Percentiles rank a stretch among this genome's conserved stretches.
Evolutionary conservation across 1,140 invertebrate genomes (phyloP).

Genomic region (Potamilus streckersoni): DNA sequence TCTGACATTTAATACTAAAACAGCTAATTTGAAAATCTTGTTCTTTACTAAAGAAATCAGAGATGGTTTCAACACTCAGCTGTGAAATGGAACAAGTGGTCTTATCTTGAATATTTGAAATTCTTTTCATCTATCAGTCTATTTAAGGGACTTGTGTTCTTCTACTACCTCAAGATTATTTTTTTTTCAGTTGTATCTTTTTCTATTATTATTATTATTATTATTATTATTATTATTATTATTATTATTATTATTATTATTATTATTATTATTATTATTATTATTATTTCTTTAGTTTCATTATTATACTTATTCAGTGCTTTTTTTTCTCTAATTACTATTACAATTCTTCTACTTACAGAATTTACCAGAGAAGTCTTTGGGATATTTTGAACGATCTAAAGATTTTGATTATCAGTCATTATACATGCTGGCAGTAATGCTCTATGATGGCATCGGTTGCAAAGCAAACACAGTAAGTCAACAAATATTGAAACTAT

Average conservation of each 20-base stretch:
- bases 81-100: too few species aligned
- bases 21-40: too few species aligned
- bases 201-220: background rate
- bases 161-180: background rate
- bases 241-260: background rate
- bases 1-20: too few species aligned
- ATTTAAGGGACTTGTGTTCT: too few species aligned
- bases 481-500: background rate
- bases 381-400: slow-evolving; percentile 60
- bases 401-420: slow-evolving; percentile 62
- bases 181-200: background rate
- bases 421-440: slow-evolving; percentile 61
- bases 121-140: too few species aligned
- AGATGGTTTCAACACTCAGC: too few species aligned
- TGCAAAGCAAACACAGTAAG: slow-evolving; percentile 53
- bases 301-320: background rate
- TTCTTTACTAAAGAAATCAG: too few species aligned
- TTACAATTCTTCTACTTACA: slow-evolving; percentile 35
- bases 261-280: background rate
- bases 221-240: background rate
- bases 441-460: slow-evolving; percentile 65
- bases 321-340: background rate
- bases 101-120: too few species aligned
- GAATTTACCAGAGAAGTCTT: slow-evolving; percentile 60
- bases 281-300: background rate